Base-by-base conservation (phyloP, 2,113 vertebrate genomes). In the Hippocampus comes region DNA sequence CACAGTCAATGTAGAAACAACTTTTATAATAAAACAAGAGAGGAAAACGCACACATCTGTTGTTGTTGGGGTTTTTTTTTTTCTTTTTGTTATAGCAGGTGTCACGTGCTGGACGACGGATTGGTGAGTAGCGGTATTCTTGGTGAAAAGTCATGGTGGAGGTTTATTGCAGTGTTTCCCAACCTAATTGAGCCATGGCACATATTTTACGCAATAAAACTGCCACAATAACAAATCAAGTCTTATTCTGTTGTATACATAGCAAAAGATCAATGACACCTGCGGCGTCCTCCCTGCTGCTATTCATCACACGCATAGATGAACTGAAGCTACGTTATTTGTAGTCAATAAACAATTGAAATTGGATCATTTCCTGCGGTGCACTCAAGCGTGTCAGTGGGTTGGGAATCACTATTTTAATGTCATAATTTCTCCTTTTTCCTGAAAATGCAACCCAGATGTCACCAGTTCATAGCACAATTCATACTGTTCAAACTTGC, bases 1-100 rank as follows among this genome's bases (percentile, higher is more conserved):
- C 84, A 79, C 80, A 74, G 82, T 88, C 81, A 75, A 60, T 77
- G 74, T 87, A 88, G 84, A 89, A 87, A 79, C 79, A 80, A 78
- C 83, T 90, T 90, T 90, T 90, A 77, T 90, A 90, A 90, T 90
- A 90, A 89, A 87, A 88, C 46, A 6, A 23, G 63, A 75, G 80
- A 83, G 64, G 70, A 60, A 78, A 80, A 82, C 77, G 15, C 55
- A 49, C 43, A 34, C 8, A 8, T 1, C 8, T 25, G 15, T 46
- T 8, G 42, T 15, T 53, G 7, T 4, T 23, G 14, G 25, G 25
- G 25, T 25, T 41, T 51, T 60, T 30, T 27, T 25, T 59, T 23
- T 59, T 14, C 56, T 59, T 20, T 53, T 23, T 21, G 8, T 53
- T 53, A 20, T 53, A 9, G 51, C 20, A 21, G 20, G 51, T 53